Evolutionary conservation across 1,140 invertebrate genomes (phyloP).

Genomic region (Bombus superbus): DNA sequence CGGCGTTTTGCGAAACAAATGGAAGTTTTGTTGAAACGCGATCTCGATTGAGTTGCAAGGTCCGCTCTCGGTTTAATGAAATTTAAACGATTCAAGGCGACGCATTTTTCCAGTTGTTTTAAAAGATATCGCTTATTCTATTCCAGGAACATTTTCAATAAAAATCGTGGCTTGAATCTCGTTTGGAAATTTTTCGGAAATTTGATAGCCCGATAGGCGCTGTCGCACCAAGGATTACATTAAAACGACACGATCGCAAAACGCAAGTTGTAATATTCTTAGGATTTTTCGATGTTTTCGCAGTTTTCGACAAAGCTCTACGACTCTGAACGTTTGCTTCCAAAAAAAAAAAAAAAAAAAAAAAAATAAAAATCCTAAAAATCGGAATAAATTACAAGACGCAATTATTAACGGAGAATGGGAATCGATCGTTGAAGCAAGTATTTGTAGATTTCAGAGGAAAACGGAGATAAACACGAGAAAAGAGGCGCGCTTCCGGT

Average conservation of each 20-base stretch:
- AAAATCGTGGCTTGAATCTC: neutral
- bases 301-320: too few relatives aligned
- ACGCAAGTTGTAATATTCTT: too few relatives aligned
- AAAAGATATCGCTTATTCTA: neutral
- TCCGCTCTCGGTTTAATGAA: conserved; percentile 65
- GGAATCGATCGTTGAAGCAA: too few relatives aligned
- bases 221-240: fast-evolving
- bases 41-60: conserved; percentile 68
- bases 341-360: too few relatives aligned
- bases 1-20: neutral
- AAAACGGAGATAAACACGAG: too few relatives aligned
- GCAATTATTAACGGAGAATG: too few relatives aligned
- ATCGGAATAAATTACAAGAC: too few relatives aligned
- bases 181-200: too few relatives aligned
- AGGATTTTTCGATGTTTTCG: fast-evolving
- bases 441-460: neutral
- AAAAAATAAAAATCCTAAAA: too few relatives aligned
- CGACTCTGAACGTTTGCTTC: too few relatives aligned
- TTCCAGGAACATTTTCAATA: neutral
- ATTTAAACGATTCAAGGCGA: conserved; percentile 61
- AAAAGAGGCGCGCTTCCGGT: conserved; percentile 77
- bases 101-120: neutral
- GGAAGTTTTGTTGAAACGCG: conserved; percentile 25
- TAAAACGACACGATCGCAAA: too few relatives aligned
- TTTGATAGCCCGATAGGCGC: too few relatives aligned